phyloP scores from a whole-genome alignment of 2,888 invertebrate genomes.

The Lasioglossum malachurum region DNA sequence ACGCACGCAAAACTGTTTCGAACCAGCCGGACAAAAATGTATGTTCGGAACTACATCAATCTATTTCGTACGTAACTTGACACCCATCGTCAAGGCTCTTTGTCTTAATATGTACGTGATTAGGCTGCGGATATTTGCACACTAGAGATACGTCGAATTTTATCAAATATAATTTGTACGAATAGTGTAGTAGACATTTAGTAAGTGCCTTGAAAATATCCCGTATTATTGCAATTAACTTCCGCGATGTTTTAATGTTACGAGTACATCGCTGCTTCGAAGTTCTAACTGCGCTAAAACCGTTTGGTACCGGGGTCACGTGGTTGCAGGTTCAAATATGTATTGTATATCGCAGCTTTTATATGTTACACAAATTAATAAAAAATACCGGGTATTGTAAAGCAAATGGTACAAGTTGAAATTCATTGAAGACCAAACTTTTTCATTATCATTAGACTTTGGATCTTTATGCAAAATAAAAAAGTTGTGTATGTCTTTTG shows the following conservation, averaged over 20 bases:
- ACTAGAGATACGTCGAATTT: neutral
- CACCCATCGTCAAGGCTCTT: neutral
- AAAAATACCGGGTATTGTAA: too few species aligned
- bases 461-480: too few species aligned
- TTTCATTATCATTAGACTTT: too few species aligned
- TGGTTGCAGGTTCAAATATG: neutral
- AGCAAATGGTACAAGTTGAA: too few species aligned
- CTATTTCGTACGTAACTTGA: constrained; percentile 9
- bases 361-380: too few species aligned
- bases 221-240: neutral
- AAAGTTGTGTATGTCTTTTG: too few species aligned
- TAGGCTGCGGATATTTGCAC: neutral
- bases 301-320: neutral
- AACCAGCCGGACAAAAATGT: constrained; percentile 1
- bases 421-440: too few species aligned
- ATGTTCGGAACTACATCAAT: neutral
- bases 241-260: neutral
- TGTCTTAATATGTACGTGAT: neutral
- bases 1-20: neutral
- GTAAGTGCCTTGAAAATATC: neutral
- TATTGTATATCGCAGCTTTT: too few species aligned
- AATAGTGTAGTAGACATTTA: neutral
- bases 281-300: neutral
- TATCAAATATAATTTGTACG: neutral
- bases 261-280: neutral